Base-by-base conservation (phyloP, 2,888 invertebrate species). In the Drosophila neotestacea region DNA sequence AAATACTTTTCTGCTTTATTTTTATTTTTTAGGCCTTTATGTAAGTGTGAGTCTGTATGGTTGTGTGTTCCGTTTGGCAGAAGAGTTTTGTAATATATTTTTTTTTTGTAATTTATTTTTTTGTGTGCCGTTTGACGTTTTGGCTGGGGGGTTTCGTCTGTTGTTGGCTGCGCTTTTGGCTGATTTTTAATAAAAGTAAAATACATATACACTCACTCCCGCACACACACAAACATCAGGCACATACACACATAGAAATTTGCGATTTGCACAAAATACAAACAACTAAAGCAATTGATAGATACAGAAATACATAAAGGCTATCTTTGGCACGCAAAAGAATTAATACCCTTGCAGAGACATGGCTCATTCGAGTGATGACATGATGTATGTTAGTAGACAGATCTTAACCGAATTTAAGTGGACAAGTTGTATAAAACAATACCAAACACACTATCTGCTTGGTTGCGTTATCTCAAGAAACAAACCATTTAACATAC, bases 151-250 rank as follows among this genome's bases (percentile, higher is more conserved):
- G 54, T 39, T 48, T 13, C 48, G 61, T 63, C 67, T 65, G 70
- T 79, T 79, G 61, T 63, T 71, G 62, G 73, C 41, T 70, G 70
- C 64, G 60, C 76, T 59, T 67, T 58, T 77, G 77, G 61, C 79
- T 79, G 77, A 77, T 77, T 80, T 79, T 81, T 81, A 79, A 79
- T 81, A 79, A 79, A 79, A 79, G 78, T 79, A 81, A 79, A 71
- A 77, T 77, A 79, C 64, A 66, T 56, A 58, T 30, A 36, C 3
- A 22, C 22, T 22, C 22, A 22, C 22, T 3, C 2, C 22, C 22
- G 42, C n/a, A 55, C 27, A 50, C 16, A 38, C 38, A 22, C 10
- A 32, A 10, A 50, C 30, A 47, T 22, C 2, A 22, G 22, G 22
- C 22, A 22, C 39, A 16, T 41, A 47, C 30, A 52, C 39, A 44